Evolutionary conservation across 2,113 vertebrate species (phyloP).

Genomic region (Gopherus evgoodei): DNA sequence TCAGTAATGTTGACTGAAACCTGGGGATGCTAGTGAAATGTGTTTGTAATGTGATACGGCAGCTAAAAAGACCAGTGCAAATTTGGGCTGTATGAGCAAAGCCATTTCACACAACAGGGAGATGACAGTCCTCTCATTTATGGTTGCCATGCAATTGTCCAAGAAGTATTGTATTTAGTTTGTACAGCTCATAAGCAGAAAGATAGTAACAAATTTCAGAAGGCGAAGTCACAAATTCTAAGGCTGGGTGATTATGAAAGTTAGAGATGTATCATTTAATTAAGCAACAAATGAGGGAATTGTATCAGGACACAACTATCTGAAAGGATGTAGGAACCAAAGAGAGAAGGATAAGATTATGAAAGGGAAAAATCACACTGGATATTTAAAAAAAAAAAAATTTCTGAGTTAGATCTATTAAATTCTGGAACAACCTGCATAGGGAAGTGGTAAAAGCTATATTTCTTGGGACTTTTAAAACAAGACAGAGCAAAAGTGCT

Average conservation of each 20-base stretch:
- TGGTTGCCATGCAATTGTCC: neutral
- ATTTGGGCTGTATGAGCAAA: neutral
- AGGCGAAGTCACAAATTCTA: neutral
- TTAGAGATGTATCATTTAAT: neutral
- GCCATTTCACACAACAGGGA: neutral
- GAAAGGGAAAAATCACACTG: slow-evolving; percentile 27
- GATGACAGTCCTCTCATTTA: neutral
- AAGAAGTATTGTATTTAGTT: neutral
- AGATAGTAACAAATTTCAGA: neutral
- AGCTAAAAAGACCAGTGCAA: neutral
- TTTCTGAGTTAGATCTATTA: neutral
- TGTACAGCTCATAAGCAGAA: neutral
- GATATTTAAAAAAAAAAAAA: neutral
- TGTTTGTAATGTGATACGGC: neutral
- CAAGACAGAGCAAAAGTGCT: slow-evolving; percentile 18
- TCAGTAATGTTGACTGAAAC: neutral
- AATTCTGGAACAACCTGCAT: slow-evolving; percentile 11
- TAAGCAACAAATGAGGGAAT: neutral
- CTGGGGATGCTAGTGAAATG: neutral
- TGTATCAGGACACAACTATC: neutral
- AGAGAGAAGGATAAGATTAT: neutral
- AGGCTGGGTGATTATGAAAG: neutral
- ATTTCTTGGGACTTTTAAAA: slow-evolving; percentile 19
- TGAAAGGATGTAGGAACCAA: neutral
- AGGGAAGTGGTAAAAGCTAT: neutral